Conservation (phyloP, 2,797 vertebrate species). For the Picus viridis region DNA sequence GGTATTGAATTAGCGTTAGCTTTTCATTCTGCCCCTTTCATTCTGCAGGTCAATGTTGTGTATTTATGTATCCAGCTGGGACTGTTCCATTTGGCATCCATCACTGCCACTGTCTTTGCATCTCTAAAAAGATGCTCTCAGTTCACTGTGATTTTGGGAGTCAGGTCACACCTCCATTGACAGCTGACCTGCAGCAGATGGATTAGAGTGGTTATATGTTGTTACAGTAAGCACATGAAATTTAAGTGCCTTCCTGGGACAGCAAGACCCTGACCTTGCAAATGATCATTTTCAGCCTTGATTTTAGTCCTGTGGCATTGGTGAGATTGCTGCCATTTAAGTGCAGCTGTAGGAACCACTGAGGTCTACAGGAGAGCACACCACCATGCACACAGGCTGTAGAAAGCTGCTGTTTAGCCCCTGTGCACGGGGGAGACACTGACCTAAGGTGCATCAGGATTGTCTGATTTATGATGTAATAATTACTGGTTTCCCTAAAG, state of each 20-base stretch:
- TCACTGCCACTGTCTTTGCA: neutral
- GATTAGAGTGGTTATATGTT: neutral
- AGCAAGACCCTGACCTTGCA: neutral
- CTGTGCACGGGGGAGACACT: neutral
- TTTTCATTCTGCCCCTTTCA: neutral
- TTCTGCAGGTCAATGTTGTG: neutral
- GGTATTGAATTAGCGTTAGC: neutral
- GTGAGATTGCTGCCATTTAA: accelerated
- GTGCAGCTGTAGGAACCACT: accelerated
- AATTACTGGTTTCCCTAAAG: neutral
- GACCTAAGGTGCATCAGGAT: neutral
- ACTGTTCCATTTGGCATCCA: accelerated
- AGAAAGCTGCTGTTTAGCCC: neutral
- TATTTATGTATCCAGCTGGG: neutral
- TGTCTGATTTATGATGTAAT: neutral
- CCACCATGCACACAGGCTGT: neutral
- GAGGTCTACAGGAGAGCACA: neutral
- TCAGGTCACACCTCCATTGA: neutral
- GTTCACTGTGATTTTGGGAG: neutral
- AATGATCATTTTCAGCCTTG: neutral
- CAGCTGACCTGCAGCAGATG: neutral
- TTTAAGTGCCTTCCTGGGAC: conserved; percentile 1
- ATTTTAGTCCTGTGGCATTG: neutral
- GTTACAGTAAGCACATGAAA: neutral
- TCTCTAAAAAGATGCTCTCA: neutral